Evolutionary conservation across 37 sponge, comb jelly and placozoan species (phyloP).

Genomic region (Diacarnus erythraeanus): DNA sequence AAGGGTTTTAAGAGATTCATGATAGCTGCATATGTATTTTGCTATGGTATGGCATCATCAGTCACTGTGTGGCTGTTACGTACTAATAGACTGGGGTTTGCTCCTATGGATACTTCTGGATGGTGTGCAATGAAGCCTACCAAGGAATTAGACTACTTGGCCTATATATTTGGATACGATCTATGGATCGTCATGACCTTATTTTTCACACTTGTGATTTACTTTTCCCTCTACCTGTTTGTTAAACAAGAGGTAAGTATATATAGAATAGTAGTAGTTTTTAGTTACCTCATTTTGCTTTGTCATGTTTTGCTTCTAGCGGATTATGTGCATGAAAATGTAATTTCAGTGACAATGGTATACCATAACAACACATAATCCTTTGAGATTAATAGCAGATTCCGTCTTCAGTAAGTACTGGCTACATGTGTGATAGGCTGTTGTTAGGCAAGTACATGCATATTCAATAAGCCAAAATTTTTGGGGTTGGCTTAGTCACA

Average conservation of each 20-base stretch:
- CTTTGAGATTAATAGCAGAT: too few relatives aligned
- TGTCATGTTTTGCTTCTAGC: too few relatives aligned
- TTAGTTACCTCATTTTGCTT: too few relatives aligned
- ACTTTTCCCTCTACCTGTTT: conserved; percentile 17
- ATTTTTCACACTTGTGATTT: conserved; percentile 35
- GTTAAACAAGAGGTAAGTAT: conserved; percentile 42
- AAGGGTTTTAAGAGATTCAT: neutral
- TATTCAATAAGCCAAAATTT: too few relatives aligned
- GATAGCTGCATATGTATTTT: conserved; percentile 6
- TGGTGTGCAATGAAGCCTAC: conserved; percentile 49
- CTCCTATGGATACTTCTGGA: conserved; percentile 65
- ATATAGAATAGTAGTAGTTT: neutral
- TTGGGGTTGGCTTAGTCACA: too few relatives aligned
- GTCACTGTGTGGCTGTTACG: conserved; percentile 45
- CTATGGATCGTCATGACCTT: conserved; percentile 56
- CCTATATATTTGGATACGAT: conserved; percentile 21
- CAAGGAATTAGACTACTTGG: neutral
- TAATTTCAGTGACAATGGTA: too few relatives aligned
- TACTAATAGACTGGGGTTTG: conserved; percentile 47
- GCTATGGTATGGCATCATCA: conserved; percentile 50
- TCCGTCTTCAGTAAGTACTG: too few relatives aligned
- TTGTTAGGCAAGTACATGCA: too few relatives aligned
- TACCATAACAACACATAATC: too few relatives aligned
- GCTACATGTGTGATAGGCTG: too few relatives aligned
- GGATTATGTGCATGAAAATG: too few relatives aligned